Evolutionary conservation across 1,140 invertebrate species (phyloP).

Genomic region (Tribolium madens): DNA sequence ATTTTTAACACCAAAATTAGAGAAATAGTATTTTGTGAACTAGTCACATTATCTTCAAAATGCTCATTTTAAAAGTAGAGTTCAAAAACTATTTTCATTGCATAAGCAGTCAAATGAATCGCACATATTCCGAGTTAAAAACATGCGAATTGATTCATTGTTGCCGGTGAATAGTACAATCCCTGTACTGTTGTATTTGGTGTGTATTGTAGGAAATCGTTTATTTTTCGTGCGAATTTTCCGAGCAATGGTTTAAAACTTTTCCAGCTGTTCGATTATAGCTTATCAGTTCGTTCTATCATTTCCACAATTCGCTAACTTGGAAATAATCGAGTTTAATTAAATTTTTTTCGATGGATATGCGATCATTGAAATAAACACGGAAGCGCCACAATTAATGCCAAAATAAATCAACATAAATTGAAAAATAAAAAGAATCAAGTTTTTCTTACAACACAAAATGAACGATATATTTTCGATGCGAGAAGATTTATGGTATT

Average conservation of each 20-base stretch:
- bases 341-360: slow-evolving; percentile 6
- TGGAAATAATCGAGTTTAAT: slow-evolving; percentile 33
- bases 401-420: slow-evolving; percentile 22
- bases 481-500: slow-evolving; percentile 8
- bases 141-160: slow-evolving; percentile 2
- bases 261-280: slow-evolving; percentile 35
- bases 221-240: slow-evolving; percentile 29
- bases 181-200: not conserved
- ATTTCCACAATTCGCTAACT: slow-evolving; percentile 28
- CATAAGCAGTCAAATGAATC: not conserved
- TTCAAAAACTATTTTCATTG: too few species aligned
- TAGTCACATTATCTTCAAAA: too few species aligned
- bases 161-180: not conserved
- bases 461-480: slow-evolving; percentile 3
- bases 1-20: too few species aligned
- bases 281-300: slow-evolving; percentile 32
- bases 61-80: too few species aligned
- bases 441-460: not conserved
- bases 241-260: slow-evolving; percentile 21
- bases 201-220: slow-evolving; percentile 12
- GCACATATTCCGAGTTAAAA: not conserved
- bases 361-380: slow-evolving; percentile 29
- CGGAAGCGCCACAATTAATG: slow-evolving; percentile 4
- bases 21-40: too few species aligned
- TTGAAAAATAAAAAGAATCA: not conserved